Conservation (phyloP, 2,797 vertebrate species). For the Holocentrus rufus region DNA sequence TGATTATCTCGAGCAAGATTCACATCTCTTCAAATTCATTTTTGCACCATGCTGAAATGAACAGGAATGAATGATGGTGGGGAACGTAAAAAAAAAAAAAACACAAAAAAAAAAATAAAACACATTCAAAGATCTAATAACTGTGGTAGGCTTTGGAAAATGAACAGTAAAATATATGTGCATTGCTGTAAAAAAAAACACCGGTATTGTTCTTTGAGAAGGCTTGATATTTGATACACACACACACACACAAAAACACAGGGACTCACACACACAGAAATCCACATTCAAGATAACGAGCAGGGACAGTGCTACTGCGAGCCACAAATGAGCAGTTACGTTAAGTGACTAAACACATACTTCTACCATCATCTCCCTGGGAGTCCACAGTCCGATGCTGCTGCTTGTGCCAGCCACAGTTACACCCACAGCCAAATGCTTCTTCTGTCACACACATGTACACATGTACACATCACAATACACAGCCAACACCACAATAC, state of each 20-base stretch:
- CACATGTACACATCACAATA: constrained; percentile 33
- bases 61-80: too few relatives aligned
- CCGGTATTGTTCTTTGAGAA: constrained; percentile 30
- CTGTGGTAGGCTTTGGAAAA: too few relatives aligned
- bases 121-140: too few relatives aligned
- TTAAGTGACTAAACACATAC: constrained; percentile 86
- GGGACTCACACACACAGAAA: constrained; percentile 52
- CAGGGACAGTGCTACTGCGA: constrained; percentile 73
- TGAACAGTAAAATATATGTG: too few relatives aligned
- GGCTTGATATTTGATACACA: constrained; percentile 23
- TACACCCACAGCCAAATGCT: constrained; percentile 50
- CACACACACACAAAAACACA: constrained; percentile 28
- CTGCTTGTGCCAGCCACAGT: constrained; percentile 62
- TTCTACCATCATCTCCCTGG: constrained; percentile 77
- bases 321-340: constrained; percentile 83
- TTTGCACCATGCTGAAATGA: too few relatives aligned
- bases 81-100: too few relatives aligned
- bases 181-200: too few relatives aligned
- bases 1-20: too few relatives aligned
- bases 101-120: too few relatives aligned
- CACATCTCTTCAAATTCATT: too few relatives aligned
- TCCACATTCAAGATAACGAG: constrained; percentile 74
- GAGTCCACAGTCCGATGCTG: constrained; percentile 71
- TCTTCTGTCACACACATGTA: constrained; percentile 47
- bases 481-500: constrained; percentile 19